Evolutionary conservation across 2,797 vertebrate genomes (phyloP), one percentile per base, ranked within the genome.

Genomic region (Erethizon dorsatum): DNA sequence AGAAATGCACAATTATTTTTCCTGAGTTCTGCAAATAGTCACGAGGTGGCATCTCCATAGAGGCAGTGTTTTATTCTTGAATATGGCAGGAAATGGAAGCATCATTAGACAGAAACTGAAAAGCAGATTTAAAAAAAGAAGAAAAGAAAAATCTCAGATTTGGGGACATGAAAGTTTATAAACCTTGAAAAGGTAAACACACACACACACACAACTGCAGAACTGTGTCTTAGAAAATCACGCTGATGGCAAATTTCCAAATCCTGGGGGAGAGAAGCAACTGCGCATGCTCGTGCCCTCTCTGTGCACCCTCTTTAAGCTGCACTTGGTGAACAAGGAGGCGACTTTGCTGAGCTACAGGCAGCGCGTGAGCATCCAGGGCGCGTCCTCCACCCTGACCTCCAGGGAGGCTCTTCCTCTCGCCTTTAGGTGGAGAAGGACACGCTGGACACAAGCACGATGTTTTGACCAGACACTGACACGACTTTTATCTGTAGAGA

Each of bases 191-290:
- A 86, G 75, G 22, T 73, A 1, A 56, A 56, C 15, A 56, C 56
- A 56, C 56, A 56, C 56, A 56, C 15, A 56, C 56, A 56, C 56
- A 18, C 12, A 61, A 2, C 31, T 65, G 63, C 2, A 57, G 33
- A 69, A 80, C 10, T 65, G 11, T 59, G 6, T 83, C 86, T 78
- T 93, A 26, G 80, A 95, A 94, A 91, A 45, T 94, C 41, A 45
- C 4, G 2, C 4, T 37, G 41, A 28, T 61, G 80, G 59, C 69
- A 94, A 90, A 7, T 69, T 84, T 85, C 73, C 50, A 79, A 85
- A 22, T 12, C 54, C n/a, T 63, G n/a, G 11, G 26, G 17, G 37
- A 52, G 2, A 78, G 56, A 77, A 50, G 22, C 31, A 28, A 14
- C 83, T 61, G 8, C 52, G 45, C 1, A 57, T 2, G 6, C 13